Conservation (phyloP, 2,888 invertebrate species). For the Sisyra nigra region DNA sequence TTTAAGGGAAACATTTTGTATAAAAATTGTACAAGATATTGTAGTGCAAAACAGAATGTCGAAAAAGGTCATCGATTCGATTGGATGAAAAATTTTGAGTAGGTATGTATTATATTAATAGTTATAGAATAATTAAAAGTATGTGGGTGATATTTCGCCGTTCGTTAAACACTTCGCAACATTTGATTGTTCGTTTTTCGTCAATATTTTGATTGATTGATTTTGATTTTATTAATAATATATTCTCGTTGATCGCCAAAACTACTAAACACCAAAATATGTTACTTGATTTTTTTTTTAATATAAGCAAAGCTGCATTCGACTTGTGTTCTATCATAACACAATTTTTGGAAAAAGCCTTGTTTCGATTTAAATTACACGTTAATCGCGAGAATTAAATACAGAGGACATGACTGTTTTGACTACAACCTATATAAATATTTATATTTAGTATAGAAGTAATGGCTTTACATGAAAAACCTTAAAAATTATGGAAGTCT, state of each 20-base stretch:
- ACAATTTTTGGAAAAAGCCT: not conserved
- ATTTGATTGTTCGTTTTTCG: too few relatives aligned
- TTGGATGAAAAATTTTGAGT: too few relatives aligned
- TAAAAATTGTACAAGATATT: not conserved
- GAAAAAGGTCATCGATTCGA: not conserved
- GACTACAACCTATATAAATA: conserved; percentile 1
- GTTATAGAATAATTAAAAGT: too few relatives aligned
- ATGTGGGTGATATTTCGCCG: too few relatives aligned
- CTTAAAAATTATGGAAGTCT: not conserved
- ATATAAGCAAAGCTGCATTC: not conserved
- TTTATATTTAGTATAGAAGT: not conserved
- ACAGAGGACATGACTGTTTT: conserved; percentile 2
- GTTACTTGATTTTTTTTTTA: too few relatives aligned
- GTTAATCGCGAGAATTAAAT: not conserved
- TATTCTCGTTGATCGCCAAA: too few relatives aligned
- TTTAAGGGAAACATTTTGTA: too few relatives aligned
- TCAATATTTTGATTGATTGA: too few relatives aligned
- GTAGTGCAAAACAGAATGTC: conserved; percentile 6
- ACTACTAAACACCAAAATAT: too few relatives aligned
- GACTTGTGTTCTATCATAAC: not conserved
- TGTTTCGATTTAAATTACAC: not conserved
- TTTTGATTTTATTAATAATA: too few relatives aligned
- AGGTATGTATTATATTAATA: too few relatives aligned
- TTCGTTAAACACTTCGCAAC: too few relatives aligned
- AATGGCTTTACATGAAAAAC: not conserved